phyloP scores from a whole-genome alignment of 2,797 vertebrate species.

The Cyclura pinguis region DNA sequence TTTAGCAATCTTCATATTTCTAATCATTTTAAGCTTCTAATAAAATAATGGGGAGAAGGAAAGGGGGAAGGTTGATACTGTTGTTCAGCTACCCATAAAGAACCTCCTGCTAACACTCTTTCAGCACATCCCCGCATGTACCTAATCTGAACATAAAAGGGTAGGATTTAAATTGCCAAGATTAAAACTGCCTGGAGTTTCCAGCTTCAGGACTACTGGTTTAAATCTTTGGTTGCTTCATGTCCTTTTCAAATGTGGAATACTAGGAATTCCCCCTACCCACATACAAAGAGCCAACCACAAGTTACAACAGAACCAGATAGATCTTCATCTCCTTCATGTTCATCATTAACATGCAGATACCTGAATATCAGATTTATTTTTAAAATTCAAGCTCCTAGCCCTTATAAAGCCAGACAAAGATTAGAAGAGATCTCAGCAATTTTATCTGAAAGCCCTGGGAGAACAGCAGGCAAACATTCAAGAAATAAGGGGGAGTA shows the following conservation, averaged over 20 bases:
- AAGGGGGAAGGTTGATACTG: conserved; percentile 59
- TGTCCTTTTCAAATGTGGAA: conserved; percentile 29
- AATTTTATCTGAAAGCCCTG: neutral
- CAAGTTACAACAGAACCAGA: neutral
- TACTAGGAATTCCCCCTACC: neutral
- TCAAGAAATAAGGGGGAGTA: neutral
- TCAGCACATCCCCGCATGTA: conserved; percentile 58
- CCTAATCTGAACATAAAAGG: conserved; percentile 80
- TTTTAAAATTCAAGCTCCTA: neutral
- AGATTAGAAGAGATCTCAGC: neutral
- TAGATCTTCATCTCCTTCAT: neutral
- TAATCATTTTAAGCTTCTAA: conserved; percentile 59
- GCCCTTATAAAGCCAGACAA: neutral
- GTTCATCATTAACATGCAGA: neutral
- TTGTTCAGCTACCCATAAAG: conserved; percentile 67
- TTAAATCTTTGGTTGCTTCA: conserved; percentile 71
- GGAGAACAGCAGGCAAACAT: neutral
- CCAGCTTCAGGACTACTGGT: conserved; percentile 66
- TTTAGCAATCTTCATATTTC: conserved; percentile 59
- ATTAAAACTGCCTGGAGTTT: conserved; percentile 74
- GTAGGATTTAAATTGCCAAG: conserved; percentile 67
- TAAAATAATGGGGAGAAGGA: conserved; percentile 56
- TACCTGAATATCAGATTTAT: neutral
- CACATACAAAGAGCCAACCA: neutral
- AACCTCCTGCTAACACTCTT: conserved; percentile 60